Percentiles rank a stretch among this genome's conserved stretches.
Conservation (phyloP, 2,113 vertebrate species). For the Neopipo cinnamomea region DNA sequence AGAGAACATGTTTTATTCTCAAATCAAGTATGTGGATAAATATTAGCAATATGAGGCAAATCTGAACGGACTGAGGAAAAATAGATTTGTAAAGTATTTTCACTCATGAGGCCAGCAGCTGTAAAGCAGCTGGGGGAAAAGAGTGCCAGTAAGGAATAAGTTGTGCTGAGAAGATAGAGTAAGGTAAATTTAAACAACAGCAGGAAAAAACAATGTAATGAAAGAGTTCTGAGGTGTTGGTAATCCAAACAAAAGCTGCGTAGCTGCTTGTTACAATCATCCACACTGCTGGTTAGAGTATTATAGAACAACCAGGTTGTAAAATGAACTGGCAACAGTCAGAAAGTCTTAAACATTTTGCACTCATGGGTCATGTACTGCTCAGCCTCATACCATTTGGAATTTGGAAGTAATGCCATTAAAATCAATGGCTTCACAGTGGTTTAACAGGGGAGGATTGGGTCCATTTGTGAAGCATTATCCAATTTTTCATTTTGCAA, state of each 20-base stretch:
- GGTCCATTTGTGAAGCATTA: background rate
- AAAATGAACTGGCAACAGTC: slow-evolving; percentile 35
- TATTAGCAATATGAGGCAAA: background rate
- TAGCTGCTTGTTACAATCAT: slow-evolving; percentile 41
- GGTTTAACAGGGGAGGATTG: background rate
- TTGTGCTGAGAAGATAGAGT: background rate
- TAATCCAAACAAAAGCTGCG: slow-evolving; percentile 16
- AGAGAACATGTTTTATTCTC: background rate
- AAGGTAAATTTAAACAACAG: slow-evolving; percentile 48
- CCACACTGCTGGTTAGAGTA: slow-evolving; percentile 18
- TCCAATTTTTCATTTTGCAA: slow-evolving; percentile 30
- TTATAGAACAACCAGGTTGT: slow-evolving; percentile 17
- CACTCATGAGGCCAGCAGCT: background rate
- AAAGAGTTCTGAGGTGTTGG: slow-evolving; percentile 1
- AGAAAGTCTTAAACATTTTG: slow-evolving; percentile 46
- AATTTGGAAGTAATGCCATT: background rate
- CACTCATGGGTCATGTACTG: slow-evolving; percentile 18
- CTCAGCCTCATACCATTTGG: background rate
- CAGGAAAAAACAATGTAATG: slow-evolving; percentile 45
- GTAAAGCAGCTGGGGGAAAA: background rate
- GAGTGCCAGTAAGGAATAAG: background rate
- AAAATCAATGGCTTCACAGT: slow-evolving; percentile 8
- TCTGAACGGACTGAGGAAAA: background rate
- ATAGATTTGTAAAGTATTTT: background rate
- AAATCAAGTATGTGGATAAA: background rate